Conservation (phyloP, 2,797 vertebrate genomes). For the Hafferia zeledoni region DNA sequence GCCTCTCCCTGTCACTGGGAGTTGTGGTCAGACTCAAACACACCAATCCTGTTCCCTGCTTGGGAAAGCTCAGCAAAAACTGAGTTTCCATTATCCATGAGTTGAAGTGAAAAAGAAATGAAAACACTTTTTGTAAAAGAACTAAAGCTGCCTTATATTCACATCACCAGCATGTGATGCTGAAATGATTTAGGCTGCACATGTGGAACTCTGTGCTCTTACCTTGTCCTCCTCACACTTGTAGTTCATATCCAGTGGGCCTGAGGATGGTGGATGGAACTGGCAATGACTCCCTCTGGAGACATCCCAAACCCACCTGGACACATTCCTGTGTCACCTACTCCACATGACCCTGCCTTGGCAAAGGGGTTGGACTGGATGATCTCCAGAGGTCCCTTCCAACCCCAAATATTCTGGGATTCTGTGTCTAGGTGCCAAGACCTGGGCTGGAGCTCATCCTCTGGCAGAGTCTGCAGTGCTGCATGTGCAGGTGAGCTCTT, state of each 20-base stretch:
- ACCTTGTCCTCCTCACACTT: neutral
- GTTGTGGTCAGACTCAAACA: neutral
- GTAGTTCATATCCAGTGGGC: accelerated
- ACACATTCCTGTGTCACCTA: neutral
- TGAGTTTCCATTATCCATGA: neutral
- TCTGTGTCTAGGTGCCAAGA: neutral
- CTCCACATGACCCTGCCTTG: neutral
- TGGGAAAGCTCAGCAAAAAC: neutral
- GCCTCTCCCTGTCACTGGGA: neutral
- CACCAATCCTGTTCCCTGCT: neutral
- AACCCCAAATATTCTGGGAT: accelerated
- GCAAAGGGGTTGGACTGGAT: neutral
- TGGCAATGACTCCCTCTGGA: neutral
- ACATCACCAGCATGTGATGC: neutral
- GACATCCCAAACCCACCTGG: neutral
- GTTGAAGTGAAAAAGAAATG: neutral
- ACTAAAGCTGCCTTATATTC: neutral
- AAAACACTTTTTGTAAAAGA: neutral
- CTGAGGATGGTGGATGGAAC: neutral
- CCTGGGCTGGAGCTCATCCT: neutral
- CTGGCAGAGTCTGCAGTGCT: neutral
- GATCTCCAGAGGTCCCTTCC: neutral
- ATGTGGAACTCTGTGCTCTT: neutral
- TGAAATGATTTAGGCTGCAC: neutral
- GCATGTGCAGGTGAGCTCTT: neutral